Percentiles rank a stretch among this genome's conserved stretches.
phyloP scores from a whole-genome alignment of 2,888 invertebrate species.

The Oscheius onirici region DNA sequence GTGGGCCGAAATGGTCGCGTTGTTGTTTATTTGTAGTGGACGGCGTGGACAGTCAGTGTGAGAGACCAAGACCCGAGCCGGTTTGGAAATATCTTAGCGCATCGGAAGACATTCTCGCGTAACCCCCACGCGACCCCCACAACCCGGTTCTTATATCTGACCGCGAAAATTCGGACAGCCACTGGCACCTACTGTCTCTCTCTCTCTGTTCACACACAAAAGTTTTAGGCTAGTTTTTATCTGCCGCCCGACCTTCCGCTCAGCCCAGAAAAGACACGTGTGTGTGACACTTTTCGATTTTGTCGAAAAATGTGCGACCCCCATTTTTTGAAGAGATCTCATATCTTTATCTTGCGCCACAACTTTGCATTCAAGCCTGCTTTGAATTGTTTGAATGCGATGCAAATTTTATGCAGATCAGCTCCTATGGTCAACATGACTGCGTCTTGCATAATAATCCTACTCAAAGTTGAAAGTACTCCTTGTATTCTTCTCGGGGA shows the following conservation, averaged over 20 bases:
- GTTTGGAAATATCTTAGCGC: slow-evolving; percentile 31
- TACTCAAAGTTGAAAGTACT: background rate
- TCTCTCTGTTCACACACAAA: background rate
- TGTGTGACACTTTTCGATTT: too few species aligned
- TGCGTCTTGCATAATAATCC: slow-evolving; percentile 34
- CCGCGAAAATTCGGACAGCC: slow-evolving; percentile 24
- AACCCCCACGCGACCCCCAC: slow-evolving; percentile 22
- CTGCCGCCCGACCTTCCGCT: background rate
- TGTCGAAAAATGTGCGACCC: background rate
- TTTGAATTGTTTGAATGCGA: slow-evolving; percentile 22
- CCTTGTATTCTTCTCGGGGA: background rate
- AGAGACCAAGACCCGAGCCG: background rate
- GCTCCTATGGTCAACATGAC: slow-evolving; percentile 12
- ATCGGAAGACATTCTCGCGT: slow-evolving; percentile 30
- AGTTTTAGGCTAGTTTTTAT: too few species aligned
- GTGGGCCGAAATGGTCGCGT: slow-evolving; percentile 9
- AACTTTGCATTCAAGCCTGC: slow-evolving; percentile 23
- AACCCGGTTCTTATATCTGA: slow-evolving; percentile 31
- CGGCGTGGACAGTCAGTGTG: background rate
- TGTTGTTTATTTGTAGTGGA: slow-evolving; percentile 33
- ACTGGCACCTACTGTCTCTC: slow-evolving; percentile 24
- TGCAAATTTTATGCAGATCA: slow-evolving; percentile 29
- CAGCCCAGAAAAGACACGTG: background rate
- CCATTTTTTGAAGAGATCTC: background rate
- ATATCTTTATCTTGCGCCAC: background rate